Evolutionary conservation across 30 jellyfish, hydroid and myxozoan species (phyloP).

Genomic region (Turritopsis rubra): DNA sequence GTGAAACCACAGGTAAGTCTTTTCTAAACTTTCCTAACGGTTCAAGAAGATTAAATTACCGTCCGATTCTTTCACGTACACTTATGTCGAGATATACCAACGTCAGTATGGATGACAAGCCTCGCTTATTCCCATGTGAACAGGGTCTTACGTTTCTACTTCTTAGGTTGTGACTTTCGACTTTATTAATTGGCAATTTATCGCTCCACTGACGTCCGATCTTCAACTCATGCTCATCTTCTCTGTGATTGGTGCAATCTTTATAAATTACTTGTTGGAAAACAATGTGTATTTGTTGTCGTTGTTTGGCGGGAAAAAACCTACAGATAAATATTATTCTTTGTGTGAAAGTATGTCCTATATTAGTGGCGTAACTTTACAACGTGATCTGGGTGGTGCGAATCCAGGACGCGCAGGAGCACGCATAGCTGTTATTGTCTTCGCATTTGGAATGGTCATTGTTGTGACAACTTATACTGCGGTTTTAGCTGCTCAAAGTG

Average conservation of each 20-base stretch:
- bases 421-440: slow-evolving; percentile 47
- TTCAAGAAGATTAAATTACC: no score
- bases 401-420: slow-evolving; percentile 63
- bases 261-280: slow-evolving; percentile 36
- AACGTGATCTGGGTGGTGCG: slow-evolving; percentile 76
- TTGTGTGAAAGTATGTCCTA: slow-evolving; percentile 54
- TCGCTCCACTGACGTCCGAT: slow-evolving; percentile 19
- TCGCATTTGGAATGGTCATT: slow-evolving; percentile 70
- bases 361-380: slow-evolving; percentile 69
- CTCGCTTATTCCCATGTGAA: neutral
- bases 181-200: slow-evolving; percentile 33
- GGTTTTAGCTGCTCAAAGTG: slow-evolving; percentile 56
- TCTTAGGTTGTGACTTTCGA: neutral
- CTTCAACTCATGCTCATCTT: slow-evolving; percentile 24
- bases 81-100: no score
- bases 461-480: slow-evolving; percentile 79
- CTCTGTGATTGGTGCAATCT: slow-evolving; percentile 18
- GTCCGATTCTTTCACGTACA: no score
- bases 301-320: neutral
- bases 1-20: slow-evolving; percentile 8
- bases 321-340: neutral
- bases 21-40: neutral
- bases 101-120: neutral
- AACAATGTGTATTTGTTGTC: slow-evolving; percentile 14
- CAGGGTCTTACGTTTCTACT: neutral